Evolutionary conservation across 2,888 invertebrate species (phyloP).

Genomic region (Hydrotaea cyrtoneurina): DNA sequence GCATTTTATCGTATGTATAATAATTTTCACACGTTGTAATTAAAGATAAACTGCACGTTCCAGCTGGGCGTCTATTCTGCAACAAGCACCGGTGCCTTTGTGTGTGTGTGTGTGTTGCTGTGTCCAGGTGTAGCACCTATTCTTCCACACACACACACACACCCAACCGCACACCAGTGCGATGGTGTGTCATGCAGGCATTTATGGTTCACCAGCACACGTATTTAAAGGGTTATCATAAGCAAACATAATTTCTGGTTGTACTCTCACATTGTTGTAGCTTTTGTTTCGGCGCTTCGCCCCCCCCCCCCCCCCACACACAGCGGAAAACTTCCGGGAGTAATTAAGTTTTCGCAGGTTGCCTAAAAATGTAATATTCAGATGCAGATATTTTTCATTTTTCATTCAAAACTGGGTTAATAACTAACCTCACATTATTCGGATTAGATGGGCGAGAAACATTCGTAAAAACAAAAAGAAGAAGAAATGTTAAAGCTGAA

Average conservation of each 20-base stretch:
- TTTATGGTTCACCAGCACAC: slow-evolving; percentile 37
- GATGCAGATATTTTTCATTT: slow-evolving; percentile 11
- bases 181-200: not conserved
- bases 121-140: no score
- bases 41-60: slow-evolving; percentile 65
- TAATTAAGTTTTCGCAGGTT: slow-evolving; percentile 50
- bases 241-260: slow-evolving; percentile 43
- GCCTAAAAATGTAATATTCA: slow-evolving; percentile 16
- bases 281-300: not conserved
- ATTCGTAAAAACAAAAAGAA: not conserved
- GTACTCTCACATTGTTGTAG: slow-evolving; percentile 10
- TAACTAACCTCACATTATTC: not conserved
- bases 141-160: no score
- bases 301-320: not conserved
- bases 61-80: slow-evolving; percentile 19
- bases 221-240: slow-evolving; percentile 49
- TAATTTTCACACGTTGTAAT: slow-evolving; percentile 66
- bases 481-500: no score
- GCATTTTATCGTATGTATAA: slow-evolving; percentile 42
- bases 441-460: not conserved
- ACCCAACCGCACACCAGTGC: not conserved
- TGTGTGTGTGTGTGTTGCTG: not conserved
- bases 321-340: slow-evolving; percentile 48
- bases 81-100: not conserved
- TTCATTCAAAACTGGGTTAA: slow-evolving; percentile 29